Conservation (phyloP, 2,113 vertebrate species). For the Pseudorectes ferrugineus region DNA sequence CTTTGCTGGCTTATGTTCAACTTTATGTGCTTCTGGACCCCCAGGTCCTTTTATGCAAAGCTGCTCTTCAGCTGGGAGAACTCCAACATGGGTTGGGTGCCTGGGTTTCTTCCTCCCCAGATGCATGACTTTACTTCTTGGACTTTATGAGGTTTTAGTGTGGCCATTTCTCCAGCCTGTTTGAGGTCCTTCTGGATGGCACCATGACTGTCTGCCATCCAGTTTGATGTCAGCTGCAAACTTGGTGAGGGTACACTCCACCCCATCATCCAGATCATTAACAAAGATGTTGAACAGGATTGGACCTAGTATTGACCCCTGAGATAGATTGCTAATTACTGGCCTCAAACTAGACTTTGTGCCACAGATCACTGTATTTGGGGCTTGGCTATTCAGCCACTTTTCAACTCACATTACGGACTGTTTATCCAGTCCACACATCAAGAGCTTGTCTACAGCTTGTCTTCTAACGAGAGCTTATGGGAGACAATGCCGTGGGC, state of each 20-base stretch:
- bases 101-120: not conserved
- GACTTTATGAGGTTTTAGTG: not conserved
- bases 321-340: not conserved
- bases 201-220: accelerated
- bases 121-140: not conserved
- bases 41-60: not conserved
- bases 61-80: not conserved
- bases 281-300: not conserved
- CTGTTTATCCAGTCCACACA: not conserved
- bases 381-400: not conserved
- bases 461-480: not conserved
- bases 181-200: not conserved
- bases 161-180: not conserved
- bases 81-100: not conserved
- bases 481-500: not conserved
- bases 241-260: not conserved
- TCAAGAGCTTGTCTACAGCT: not conserved
- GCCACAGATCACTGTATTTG: not conserved
- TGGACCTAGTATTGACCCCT: not conserved
- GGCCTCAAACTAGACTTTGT: not conserved
- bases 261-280: not conserved
- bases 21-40: not conserved
- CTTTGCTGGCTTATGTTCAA: not conserved
- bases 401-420: not conserved
- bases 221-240: not conserved